These are phyloP conservation scores for Drosophila pseudotalamancana DNA, from an alignment of 2,888 invertebrate genomes.

Conservation along the genomic window DNA sequence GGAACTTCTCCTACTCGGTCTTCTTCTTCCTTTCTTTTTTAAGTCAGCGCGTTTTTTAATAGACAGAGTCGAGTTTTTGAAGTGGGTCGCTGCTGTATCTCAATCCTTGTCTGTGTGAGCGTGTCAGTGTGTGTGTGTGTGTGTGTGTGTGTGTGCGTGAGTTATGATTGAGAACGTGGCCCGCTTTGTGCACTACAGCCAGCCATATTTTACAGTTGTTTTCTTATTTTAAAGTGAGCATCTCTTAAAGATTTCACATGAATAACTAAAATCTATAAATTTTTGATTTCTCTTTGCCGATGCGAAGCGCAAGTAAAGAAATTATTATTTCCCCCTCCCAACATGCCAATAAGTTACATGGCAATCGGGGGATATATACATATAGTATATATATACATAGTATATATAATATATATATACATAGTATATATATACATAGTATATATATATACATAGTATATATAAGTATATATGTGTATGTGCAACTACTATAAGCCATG, in stretches of 20 bases:
- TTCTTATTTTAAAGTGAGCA: constrained; percentile 56
- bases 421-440: not conserved
- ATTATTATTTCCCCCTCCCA: constrained; percentile 50
- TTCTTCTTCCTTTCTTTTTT: constrained; percentile 35
- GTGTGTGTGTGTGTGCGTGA: constrained; percentile 32
- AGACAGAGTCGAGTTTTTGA: constrained; percentile 64
- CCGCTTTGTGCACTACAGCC: constrained; percentile 54
- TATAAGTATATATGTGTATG: not conserved
- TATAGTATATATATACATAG: not conserved
- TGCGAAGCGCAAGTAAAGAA: constrained; percentile 38
- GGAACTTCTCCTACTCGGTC: constrained; percentile 51
- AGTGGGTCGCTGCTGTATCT: constrained; percentile 50
- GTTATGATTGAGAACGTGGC: constrained; percentile 68
- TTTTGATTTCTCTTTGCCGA: constrained; percentile 70
- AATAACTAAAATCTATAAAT: constrained; percentile 78
- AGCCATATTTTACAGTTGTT: constrained; percentile 36
- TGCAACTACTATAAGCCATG: constrained; percentile 27
- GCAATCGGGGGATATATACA: constrained; percentile 5
- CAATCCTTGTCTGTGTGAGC: constrained; percentile 20
- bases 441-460: constrained; percentile 1
- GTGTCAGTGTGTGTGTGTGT: constrained; percentile 14
- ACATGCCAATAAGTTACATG: constrained; percentile 67
- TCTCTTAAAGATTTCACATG: constrained; percentile 75
- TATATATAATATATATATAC: not conserved
- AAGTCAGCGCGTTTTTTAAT: constrained; percentile 57